Evolutionary conservation across 2,888 invertebrate genomes (phyloP).

Genomic region (Tholera decimalis): DNA sequence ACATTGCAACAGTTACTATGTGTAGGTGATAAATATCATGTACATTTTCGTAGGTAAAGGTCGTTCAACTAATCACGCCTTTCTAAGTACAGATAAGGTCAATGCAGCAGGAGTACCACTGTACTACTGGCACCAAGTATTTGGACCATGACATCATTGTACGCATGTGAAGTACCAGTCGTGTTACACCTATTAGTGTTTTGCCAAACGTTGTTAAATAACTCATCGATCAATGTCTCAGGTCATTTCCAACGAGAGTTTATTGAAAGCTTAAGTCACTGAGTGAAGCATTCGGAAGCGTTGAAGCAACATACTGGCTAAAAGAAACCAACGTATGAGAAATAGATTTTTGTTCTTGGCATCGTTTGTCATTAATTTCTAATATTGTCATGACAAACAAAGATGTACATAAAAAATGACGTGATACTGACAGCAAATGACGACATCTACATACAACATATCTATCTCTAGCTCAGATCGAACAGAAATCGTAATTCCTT

Average conservation of each 20-base stretch:
- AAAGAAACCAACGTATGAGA: conserved; percentile 13
- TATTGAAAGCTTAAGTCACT: conserved; percentile 36
- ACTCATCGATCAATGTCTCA: conserved; percentile 42
- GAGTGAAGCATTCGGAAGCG: conserved; percentile 27
- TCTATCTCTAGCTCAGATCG: background rate
- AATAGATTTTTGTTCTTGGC: conserved; percentile 28
- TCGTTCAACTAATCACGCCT: conserved; percentile 74
- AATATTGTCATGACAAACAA: background rate
- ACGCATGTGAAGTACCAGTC: conserved; percentile 31
- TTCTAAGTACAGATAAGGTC: conserved; percentile 80
- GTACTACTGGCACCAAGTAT: conserved; percentile 65
- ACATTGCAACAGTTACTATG: conserved; percentile 64
- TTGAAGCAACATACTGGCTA: conserved; percentile 16
- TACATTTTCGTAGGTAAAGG: conserved; percentile 74
- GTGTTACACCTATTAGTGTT: conserved; percentile 39
- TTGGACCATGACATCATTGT: conserved; percentile 69
- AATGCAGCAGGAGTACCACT: conserved; percentile 68
- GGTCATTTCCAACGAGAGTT: conserved; percentile 2
- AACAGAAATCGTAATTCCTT: conserved; percentile 21
- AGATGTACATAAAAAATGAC: conserved; percentile 9
- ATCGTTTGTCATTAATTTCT: conserved; percentile 10
- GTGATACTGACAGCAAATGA: conserved; percentile 3
- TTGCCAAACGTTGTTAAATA: conserved; percentile 39
- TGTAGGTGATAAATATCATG: conserved; percentile 77
- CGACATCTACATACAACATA: too few species aligned